Conservation (phyloP, 2,888 invertebrate species). For the Glaucopsyche alexis region DNA sequence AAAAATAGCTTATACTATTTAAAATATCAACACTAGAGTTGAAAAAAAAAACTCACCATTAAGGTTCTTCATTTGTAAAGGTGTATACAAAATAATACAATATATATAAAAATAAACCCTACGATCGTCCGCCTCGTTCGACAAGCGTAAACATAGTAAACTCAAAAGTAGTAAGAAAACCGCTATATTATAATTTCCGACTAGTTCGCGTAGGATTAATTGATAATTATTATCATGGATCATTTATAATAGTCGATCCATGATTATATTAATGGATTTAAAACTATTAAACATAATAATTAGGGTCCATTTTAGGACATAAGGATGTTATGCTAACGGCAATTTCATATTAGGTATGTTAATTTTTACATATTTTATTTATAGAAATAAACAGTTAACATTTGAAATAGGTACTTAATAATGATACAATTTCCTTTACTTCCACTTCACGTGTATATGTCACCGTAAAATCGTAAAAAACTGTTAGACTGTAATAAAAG, state of each 20-base stretch:
- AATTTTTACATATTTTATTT: neutral
- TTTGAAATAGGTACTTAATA: too few relatives aligned
- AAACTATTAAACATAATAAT: constrained; percentile 1
- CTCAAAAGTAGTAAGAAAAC: neutral
- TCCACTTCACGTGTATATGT: too few relatives aligned
- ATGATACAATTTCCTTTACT: too few relatives aligned
- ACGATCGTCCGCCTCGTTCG: neutral
- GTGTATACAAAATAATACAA: neutral
- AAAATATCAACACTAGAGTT: neutral
- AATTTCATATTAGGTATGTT: neutral
- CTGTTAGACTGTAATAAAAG: too few relatives aligned
- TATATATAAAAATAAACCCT: constrained; percentile 11
- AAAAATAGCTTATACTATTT: neutral
- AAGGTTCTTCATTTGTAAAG: constrained; percentile 37
- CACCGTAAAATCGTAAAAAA: too few relatives aligned
- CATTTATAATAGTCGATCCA: too few relatives aligned
- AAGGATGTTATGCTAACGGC: neutral
- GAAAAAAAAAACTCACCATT: constrained; percentile 35
- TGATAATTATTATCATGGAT: too few relatives aligned
- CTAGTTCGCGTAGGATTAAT: neutral
- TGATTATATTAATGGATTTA: neutral
- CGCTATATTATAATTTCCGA: constrained; percentile 16
- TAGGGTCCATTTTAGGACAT: neutral
- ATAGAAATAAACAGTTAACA: too few relatives aligned
- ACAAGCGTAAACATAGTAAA: neutral